Evolutionary conservation across 2,113 vertebrate genomes (phyloP).

Genomic region (Hystrix brachyura): DNA sequence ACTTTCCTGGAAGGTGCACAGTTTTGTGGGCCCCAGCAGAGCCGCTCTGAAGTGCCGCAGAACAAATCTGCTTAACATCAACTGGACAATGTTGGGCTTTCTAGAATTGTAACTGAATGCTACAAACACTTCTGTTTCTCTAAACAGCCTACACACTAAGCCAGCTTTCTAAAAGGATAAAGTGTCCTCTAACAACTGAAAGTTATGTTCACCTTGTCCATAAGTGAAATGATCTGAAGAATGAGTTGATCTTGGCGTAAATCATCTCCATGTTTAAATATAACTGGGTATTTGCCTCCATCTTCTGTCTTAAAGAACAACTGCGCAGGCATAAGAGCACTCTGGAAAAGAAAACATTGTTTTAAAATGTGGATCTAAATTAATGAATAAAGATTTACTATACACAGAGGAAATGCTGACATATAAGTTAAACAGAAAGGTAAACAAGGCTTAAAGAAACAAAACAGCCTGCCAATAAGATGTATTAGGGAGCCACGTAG

Average conservation of each 20-base stretch:
- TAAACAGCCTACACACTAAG: background rate
- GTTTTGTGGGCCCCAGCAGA: background rate
- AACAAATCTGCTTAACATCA: background rate
- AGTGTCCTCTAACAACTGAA: background rate
- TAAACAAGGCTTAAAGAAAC: background rate
- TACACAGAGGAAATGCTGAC: background rate
- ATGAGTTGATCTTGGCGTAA: conserved; percentile 99
- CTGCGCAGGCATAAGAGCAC: conserved; percentile 98
- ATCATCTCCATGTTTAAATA: conserved; percentile 99
- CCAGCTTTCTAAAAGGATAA: background rate
- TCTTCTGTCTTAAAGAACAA: conserved; percentile 98
- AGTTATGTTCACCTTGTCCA: conserved; percentile 95
- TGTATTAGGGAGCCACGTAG: too few relatives aligned
- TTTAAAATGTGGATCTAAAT: background rate
- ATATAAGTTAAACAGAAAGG: background rate
- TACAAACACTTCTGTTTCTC: background rate
- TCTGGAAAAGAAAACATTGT: conserved; percentile 87
- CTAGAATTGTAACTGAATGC: background rate
- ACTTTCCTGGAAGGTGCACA: background rate
- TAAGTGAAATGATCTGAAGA: conserved; percentile 99
- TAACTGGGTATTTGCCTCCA: conserved; percentile 96
- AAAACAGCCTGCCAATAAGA: background rate
- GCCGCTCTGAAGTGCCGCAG: background rate
- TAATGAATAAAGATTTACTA: background rate
- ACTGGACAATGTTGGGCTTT: background rate